Conservation (phyloP, 2,888 invertebrate genomes). For the Hymenopus coronatus region DNA sequence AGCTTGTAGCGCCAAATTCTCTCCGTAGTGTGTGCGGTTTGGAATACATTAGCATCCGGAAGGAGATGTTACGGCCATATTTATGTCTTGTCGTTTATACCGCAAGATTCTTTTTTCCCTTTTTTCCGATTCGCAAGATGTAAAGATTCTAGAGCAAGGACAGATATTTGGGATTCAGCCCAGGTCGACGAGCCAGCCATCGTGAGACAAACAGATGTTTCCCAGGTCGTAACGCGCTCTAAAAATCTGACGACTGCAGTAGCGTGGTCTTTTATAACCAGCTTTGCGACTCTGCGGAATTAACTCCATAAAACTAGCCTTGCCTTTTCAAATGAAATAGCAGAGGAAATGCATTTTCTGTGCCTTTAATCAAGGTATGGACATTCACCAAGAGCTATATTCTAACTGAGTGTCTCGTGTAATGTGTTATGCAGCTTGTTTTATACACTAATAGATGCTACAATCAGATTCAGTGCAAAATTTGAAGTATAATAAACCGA, state of each 20-base stretch:
- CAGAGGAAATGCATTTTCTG: background rate
- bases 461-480: no score
- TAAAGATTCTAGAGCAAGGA: background rate
- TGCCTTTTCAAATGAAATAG: background rate
- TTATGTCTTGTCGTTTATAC: background rate
- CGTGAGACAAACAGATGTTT: background rate
- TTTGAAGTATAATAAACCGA: no score
- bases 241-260: background rate
- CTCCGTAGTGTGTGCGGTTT: background rate
- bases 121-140: background rate
- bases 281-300: background rate
- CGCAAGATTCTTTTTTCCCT: background rate
- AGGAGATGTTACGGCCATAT: background rate
- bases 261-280: background rate
- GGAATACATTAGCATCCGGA: background rate
- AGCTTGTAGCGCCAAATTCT: background rate
- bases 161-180: background rate
- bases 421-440: no score
- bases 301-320: no score
- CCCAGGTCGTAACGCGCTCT: background rate
- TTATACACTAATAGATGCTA: no score
- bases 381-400: no score
- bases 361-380: no score
- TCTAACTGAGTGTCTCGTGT: no score
- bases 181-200: background rate